Evolutionary conservation across 30 jellyfish, hydroid and myxozoan genomes (phyloP).

Genomic region (Hydractinia symbiolongicarpus): DNA sequence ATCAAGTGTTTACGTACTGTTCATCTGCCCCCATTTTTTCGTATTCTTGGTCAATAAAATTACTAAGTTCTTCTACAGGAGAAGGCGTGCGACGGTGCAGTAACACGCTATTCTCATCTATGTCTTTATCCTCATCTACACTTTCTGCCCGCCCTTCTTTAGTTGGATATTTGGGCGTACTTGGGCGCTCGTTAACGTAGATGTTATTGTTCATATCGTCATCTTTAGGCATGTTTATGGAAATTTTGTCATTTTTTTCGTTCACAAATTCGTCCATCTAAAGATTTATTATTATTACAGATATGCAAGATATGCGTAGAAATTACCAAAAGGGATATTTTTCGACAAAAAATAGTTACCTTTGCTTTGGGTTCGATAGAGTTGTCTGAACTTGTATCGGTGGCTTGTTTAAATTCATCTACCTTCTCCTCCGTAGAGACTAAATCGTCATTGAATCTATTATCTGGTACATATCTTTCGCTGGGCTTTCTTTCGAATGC

Average conservation of each 20-base stretch:
- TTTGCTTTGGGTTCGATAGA: slow-evolving; percentile 11
- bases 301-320: not conserved
- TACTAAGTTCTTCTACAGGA: not conserved
- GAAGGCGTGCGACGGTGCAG: not conserved
- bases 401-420: not conserved
- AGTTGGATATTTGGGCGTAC: not conserved
- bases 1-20: too few relatives aligned
- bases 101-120: not conserved
- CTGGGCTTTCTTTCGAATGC: slow-evolving; percentile 18
- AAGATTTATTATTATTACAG: not conserved
- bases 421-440: not conserved
- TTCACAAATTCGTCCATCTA: slow-evolving; percentile 14
- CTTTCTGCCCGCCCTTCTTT: not conserved
- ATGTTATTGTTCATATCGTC: slow-evolving; percentile 13
- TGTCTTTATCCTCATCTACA: not conserved
- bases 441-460: slow-evolving; percentile 3
- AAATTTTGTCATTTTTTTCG: not conserved
- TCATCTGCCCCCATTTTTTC: not conserved
- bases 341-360: not conserved
- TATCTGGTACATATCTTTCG: slow-evolving; percentile 35
- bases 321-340: not conserved
- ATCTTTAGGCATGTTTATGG: not conserved
- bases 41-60: not conserved
- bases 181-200: not conserved
- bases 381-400: not conserved